Percentiles rank a stretch among this genome's conserved stretches.
These are phyloP conservation scores for Etheostoma nigrum DNA, from an alignment of 2,797 vertebrate species.

Conservation along the genomic window DNA sequence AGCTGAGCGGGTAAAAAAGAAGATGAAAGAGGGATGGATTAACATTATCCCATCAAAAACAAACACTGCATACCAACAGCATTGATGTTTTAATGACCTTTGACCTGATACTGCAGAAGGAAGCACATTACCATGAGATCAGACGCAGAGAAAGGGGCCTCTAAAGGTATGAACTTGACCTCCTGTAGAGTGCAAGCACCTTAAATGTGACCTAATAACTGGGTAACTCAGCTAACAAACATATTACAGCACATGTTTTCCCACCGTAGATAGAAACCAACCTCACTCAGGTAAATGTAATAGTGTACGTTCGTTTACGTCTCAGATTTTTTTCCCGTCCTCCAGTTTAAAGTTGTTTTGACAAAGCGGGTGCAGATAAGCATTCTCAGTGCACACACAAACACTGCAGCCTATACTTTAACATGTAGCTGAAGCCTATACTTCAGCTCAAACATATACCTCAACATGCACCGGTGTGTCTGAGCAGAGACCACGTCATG, in stretches of 20 bases:
- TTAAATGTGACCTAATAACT: conserved; percentile 34
- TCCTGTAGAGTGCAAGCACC: conserved; percentile 29
- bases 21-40: not conserved
- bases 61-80: conserved; percentile 24
- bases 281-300: not conserved
- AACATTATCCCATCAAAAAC: conserved; percentile 20
- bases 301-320: not conserved
- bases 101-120: conserved; percentile 41
- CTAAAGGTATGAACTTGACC: conserved; percentile 41
- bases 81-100: conserved; percentile 15
- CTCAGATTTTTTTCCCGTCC: not conserved
- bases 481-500: conserved; percentile 6
- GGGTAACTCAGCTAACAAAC: conserved; percentile 15
- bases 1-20: not conserved
- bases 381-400: conserved; percentile 15
- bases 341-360: conserved; percentile 30
- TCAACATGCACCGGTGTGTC: not conserved
- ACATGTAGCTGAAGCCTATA: conserved; percentile 18
- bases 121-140: conserved; percentile 40
- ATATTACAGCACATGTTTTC: conserved; percentile 45
- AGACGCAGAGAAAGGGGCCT: conserved; percentile 9
- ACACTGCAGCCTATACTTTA: conserved; percentile 57
- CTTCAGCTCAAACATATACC: conserved; percentile 40
- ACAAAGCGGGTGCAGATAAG: conserved; percentile 6
- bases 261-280: conserved; percentile 7